phyloP scores from a whole-genome alignment of 2,113 vertebrate species.

The Corythornis madagascariensis region DNA sequence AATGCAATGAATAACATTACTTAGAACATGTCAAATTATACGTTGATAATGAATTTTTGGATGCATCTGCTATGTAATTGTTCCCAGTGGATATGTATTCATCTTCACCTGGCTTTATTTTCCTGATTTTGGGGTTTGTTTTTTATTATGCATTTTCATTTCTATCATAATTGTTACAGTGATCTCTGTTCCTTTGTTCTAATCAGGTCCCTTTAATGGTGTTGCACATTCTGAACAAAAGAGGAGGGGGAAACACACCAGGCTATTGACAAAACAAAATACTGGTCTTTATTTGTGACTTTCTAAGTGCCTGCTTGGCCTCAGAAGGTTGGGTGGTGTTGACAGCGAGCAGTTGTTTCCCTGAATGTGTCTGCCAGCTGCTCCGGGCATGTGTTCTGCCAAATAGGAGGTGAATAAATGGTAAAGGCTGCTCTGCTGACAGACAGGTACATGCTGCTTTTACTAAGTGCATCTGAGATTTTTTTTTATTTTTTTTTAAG shows the following conservation, averaged over 20 bases:
- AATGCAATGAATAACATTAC: conserved; percentile 72
- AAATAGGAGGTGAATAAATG: conserved; percentile 78
- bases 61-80: conserved; percentile 63
- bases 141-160: conserved; percentile 80
- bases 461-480: conserved; percentile 75
- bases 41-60: conserved; percentile 70
- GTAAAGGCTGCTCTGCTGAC: conserved; percentile 81
- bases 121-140: conserved; percentile 72
- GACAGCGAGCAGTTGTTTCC: conserved; percentile 83
- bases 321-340: conserved; percentile 81
- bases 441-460: conserved; percentile 86
- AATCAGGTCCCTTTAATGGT: conserved; percentile 73
- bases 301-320: conserved; percentile 77
- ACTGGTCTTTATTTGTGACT: conserved; percentile 68
- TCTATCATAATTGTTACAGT: conserved; percentile 81
- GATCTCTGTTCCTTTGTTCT: conserved; percentile 69
- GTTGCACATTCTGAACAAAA: conserved; percentile 63
- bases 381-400: conserved; percentile 76
- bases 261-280: conserved; percentile 81
- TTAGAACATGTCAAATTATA: conserved; percentile 71
- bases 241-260: conserved; percentile 60
- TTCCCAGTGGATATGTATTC: conserved; percentile 46
- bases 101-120: conserved; percentile 70
- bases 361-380: conserved; percentile 87
- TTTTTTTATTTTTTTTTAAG: conserved; percentile 70